Conservation (phyloP, 2,888 invertebrate species). For the Thymelicus acteon region DNA sequence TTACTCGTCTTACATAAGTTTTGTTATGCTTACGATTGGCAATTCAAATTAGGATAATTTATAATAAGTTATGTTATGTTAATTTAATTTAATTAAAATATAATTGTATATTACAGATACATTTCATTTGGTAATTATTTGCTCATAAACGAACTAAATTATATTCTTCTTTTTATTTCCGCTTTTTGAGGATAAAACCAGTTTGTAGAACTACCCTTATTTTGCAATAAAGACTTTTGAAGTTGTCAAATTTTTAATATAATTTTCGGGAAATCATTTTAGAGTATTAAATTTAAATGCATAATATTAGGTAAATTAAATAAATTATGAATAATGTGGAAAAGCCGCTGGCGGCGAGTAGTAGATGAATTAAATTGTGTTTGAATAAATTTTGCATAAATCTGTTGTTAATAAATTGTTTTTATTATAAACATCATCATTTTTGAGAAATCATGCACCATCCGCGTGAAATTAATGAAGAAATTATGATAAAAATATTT, state of each 20-base stretch:
- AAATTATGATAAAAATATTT: too few relatives aligned
- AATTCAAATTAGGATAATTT: not conserved
- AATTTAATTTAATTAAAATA: not conserved
- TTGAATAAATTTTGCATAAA: constrained; percentile 11
- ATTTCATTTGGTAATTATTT: not conserved
- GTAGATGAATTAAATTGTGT: constrained; percentile 16
- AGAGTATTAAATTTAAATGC: too few relatives aligned
- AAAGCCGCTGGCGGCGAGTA: constrained; percentile 37
- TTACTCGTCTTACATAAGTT: not conserved
- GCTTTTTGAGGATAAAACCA: too few relatives aligned
- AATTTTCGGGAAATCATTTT: too few relatives aligned
- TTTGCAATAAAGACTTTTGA: too few relatives aligned
- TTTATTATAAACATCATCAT: not conserved
- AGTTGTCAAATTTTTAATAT: too few relatives aligned
- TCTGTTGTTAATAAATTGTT: not conserved
- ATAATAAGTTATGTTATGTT: not conserved
- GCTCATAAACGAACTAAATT: constrained; percentile 1
- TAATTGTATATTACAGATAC: not conserved
- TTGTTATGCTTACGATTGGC: not conserved
- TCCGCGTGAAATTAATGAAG: too few relatives aligned
- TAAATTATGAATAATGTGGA: constrained; percentile 22
- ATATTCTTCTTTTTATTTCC: too few relatives aligned
- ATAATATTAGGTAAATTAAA: too few relatives aligned
- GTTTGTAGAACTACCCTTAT: too few relatives aligned
- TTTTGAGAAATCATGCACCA: not conserved